These are phyloP conservation scores for Bradypodion pumilum DNA, from an alignment of 2,797 vertebrate species.

Conservation along the genomic window DNA sequence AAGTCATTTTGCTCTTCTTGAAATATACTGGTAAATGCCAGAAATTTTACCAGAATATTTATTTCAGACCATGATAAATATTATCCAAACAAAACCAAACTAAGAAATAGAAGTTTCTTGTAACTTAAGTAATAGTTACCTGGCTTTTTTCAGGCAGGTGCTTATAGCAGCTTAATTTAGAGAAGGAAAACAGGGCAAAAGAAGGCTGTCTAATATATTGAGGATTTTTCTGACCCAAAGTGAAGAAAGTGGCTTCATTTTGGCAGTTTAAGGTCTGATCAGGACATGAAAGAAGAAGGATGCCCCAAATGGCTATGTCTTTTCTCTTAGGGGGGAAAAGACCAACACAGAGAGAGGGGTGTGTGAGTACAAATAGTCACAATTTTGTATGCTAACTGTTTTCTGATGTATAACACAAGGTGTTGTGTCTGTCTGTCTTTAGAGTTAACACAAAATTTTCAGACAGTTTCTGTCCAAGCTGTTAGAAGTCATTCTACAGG, in stretches of 20 bases:
- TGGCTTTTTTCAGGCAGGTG: neutral
- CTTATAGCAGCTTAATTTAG: neutral
- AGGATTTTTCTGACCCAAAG: too few species aligned
- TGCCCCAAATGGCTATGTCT: neutral
- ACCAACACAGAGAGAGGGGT: neutral
- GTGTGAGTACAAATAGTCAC: neutral
- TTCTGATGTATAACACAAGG: too few species aligned
- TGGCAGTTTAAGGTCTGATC: too few species aligned
- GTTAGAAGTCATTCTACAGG: constrained; percentile 49
- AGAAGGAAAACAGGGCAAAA: neutral
- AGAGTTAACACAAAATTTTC: neutral
- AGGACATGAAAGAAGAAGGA: too few species aligned
- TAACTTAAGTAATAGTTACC: neutral
- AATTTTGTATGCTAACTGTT: neutral
- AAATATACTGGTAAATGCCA: neutral
- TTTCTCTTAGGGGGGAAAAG: neutral
- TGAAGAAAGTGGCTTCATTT: too few species aligned
- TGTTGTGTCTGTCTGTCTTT: neutral
- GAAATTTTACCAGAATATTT: neutral
- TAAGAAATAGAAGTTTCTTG: neutral
- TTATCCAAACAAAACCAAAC: neutral
- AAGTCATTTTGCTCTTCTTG: neutral
- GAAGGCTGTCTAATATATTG: too few species aligned
- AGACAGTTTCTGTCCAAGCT: constrained; percentile 29
- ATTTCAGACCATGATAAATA: neutral